phyloP scores from a whole-genome alignment of 2,888 invertebrate genomes.

The Brachynemurus nebulosus region DNA sequence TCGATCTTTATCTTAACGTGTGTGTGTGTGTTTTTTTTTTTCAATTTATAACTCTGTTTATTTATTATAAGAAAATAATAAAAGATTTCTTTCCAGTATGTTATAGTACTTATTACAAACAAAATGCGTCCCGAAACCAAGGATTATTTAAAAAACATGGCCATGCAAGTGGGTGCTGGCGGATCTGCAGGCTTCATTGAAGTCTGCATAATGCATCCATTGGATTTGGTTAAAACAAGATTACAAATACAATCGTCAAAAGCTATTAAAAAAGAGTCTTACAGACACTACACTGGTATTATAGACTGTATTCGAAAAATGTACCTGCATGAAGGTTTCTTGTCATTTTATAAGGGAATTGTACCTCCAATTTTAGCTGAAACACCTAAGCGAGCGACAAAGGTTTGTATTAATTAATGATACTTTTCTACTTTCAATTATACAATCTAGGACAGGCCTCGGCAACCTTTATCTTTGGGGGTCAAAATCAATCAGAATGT shows the following conservation, averaged over 20 bases:
- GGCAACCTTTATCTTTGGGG: no score
- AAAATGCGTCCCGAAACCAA: constrained; percentile 18
- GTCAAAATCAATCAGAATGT: no score
- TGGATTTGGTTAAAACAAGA: constrained; percentile 87
- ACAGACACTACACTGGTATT: constrained; percentile 57
- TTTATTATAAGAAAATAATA: no score
- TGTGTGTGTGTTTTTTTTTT: no score
- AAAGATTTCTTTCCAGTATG: no score
- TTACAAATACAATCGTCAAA: constrained; percentile 55
- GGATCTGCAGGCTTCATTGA: constrained; percentile 88
- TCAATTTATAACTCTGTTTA: no score
- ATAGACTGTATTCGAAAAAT: constrained; percentile 81
- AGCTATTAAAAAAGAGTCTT: constrained; percentile 28
- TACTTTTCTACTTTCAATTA: background rate
- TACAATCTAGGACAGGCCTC: no score
- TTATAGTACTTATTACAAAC: no score
- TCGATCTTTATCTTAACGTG: no score
- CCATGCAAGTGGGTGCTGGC: constrained; percentile 73
- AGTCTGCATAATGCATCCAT: constrained; percentile 91
- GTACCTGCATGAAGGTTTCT: constrained; percentile 68
- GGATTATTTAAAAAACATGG: constrained; percentile 48
- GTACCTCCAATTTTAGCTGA: constrained; percentile 86
- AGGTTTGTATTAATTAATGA: constrained; percentile 33
- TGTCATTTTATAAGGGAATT: constrained; percentile 87
- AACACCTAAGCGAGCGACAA: constrained; percentile 88